Evolutionary conservation across 2,113 vertebrate species (phyloP).

Genomic region (Corythaeola cristata): DNA sequence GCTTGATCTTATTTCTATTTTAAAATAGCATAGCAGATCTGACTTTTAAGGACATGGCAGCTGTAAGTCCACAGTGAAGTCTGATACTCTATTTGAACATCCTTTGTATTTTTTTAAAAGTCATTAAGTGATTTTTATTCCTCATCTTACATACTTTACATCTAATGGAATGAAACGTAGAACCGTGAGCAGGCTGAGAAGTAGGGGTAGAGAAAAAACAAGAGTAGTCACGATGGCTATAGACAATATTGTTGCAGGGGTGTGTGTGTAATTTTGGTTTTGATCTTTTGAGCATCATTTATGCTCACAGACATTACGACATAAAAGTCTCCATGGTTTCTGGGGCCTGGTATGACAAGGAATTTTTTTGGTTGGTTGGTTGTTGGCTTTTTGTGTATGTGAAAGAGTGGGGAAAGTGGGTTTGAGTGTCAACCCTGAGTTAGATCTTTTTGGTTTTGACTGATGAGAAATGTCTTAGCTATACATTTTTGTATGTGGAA

Average conservation of each 20-base stretch:
- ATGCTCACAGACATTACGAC: background rate
- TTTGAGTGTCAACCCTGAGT: background rate
- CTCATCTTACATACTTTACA: background rate
- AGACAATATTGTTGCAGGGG: background rate
- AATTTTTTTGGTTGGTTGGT: background rate
- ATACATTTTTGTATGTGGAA: background rate
- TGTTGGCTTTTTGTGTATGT: background rate
- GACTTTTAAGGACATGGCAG: background rate
- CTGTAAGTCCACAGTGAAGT: background rate
- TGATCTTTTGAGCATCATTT: background rate
- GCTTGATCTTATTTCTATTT: background rate
- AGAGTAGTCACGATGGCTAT: background rate
- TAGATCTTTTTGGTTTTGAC: background rate
- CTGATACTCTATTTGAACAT: background rate
- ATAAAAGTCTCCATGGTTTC: background rate
- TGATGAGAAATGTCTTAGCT: background rate
- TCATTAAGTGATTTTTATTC: background rate
- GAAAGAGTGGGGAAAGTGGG: background rate
- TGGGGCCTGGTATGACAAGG: background rate
- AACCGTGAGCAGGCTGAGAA: background rate
- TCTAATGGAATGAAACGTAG: background rate
- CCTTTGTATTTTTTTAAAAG: background rate
- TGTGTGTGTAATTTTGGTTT: background rate
- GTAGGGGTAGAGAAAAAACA: background rate
- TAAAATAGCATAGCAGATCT: background rate